Percentiles rank a stretch among this genome's conserved stretches.
Conservation (phyloP, 2,113 vertebrate species). For the Calidris pugnax region DNA sequence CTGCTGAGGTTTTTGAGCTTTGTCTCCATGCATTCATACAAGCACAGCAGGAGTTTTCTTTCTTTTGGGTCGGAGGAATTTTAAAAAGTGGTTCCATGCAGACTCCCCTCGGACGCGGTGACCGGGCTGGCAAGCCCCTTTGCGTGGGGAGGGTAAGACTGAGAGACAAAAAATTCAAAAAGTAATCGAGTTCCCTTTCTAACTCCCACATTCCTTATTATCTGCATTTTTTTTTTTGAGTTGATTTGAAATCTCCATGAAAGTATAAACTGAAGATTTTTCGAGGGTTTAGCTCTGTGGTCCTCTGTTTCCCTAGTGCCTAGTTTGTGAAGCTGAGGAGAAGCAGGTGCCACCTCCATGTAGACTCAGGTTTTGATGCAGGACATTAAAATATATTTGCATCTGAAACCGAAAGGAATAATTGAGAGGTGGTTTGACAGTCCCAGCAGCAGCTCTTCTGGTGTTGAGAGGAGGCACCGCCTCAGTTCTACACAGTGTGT, state of each 20-base stretch:
- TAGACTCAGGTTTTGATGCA: background rate
- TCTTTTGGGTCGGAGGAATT: conserved; percentile 46
- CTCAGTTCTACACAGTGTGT: background rate
- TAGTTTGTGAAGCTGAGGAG: background rate
- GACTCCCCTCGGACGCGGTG: background rate
- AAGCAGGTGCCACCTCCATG: conserved; percentile 27
- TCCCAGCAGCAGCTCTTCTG: conserved; percentile 8
- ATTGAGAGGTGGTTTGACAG: background rate
- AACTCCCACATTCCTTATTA: conserved; percentile 9
- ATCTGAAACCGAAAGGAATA: background rate
- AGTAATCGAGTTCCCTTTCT: background rate
- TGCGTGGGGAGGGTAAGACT: background rate
- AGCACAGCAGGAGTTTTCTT: conserved; percentile 63
- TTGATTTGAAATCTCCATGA: conserved; percentile 25
- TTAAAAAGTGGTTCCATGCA: conserved; percentile 40
- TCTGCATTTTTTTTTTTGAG: background rate
- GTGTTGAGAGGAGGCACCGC: background rate
- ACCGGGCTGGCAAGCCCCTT: background rate
- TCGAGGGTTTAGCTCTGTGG: background rate
- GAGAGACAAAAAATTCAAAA: background rate
- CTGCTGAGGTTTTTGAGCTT: conserved; percentile 57
- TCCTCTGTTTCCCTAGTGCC: background rate
- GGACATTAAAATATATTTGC: background rate
- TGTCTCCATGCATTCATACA: conserved; percentile 63
- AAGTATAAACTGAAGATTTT: conserved; percentile 7